These are phyloP conservation scores for Bombus breviceps DNA, from an alignment of 1,140 invertebrate genomes.

Conservation along the genomic window DNA sequence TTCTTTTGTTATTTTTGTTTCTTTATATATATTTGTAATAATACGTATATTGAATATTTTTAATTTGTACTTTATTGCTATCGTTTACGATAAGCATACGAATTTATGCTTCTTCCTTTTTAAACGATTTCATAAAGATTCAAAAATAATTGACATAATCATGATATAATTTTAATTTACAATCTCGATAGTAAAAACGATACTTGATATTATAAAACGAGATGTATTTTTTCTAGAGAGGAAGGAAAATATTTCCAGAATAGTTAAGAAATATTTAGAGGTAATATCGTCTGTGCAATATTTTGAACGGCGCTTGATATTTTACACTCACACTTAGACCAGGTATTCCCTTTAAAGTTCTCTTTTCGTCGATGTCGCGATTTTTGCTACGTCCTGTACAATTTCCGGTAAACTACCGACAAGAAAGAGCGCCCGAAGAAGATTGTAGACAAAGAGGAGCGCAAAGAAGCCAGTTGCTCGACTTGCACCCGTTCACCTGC, in stretches of 20 bases:
- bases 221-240: no score
- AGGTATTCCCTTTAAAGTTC: no score
- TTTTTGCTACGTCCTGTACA: background rate
- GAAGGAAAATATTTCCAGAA: background rate
- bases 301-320: background rate
- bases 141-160: background rate
- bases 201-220: no score
- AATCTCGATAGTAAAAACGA: no score
- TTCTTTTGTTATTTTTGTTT: background rate
- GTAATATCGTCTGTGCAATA: background rate
- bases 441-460: background rate
- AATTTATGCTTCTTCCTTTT: background rate
- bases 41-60: background rate
- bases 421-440: background rate
- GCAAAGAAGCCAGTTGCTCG: background rate
- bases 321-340: background rate
- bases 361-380: background rate
- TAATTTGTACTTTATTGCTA: background rate
- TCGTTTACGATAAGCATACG: background rate
- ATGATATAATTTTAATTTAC: no score
- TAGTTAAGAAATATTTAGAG: background rate
- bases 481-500: conserved; percentile 6
- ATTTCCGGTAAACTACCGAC: background rate
- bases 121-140: background rate
- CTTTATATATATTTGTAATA: no score